A percentile compares a stretch with the other conserved stretches of the same genome.
Conservation (phyloP, 1,140 invertebrate species). For the Fopius arisanus region DNA sequence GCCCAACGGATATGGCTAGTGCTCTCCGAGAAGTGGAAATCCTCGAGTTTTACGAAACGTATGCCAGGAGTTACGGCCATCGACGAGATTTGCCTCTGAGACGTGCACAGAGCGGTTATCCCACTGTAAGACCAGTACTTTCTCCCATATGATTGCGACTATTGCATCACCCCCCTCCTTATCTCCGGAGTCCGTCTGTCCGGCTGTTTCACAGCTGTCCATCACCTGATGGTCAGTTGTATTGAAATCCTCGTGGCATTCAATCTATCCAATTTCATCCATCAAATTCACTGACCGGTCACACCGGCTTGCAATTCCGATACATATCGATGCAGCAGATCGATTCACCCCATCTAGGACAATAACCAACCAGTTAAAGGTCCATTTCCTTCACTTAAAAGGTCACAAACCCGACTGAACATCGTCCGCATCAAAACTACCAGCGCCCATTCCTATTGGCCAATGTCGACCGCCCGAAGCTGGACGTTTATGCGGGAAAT, state of each 20-base stretch:
- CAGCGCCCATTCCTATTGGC: too few relatives aligned
- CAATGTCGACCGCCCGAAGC: too few relatives aligned
- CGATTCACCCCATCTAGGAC: too few relatives aligned
- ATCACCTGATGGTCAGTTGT: neutral
- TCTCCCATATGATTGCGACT: constrained; percentile 16
- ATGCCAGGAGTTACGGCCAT: constrained; percentile 20
- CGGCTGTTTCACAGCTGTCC: neutral
- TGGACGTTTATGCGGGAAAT: too few relatives aligned
- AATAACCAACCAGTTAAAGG: too few relatives aligned
- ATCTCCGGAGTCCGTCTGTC: neutral
- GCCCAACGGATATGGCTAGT: neutral
- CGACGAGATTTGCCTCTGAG: constrained; percentile 6
- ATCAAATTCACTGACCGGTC: too few relatives aligned
- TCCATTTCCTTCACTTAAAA: too few relatives aligned
- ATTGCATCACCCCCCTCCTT: neutral
- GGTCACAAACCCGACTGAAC: too few relatives aligned
- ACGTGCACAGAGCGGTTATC: constrained; percentile 21
- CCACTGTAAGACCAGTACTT: constrained; percentile 17
- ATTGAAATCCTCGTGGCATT: neutral
- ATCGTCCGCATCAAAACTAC: too few relatives aligned
- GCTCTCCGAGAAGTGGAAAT: constrained; percentile 1
- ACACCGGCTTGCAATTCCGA: too few relatives aligned
- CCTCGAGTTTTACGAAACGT: constrained; percentile 20
- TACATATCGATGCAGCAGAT: too few relatives aligned
- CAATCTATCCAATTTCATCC: too few relatives aligned